Percentiles rank a stretch among this genome's conserved stretches.
Evolutionary conservation across 2,113 vertebrate species (phyloP).

Genomic region (Pimephales promelas): DNA sequence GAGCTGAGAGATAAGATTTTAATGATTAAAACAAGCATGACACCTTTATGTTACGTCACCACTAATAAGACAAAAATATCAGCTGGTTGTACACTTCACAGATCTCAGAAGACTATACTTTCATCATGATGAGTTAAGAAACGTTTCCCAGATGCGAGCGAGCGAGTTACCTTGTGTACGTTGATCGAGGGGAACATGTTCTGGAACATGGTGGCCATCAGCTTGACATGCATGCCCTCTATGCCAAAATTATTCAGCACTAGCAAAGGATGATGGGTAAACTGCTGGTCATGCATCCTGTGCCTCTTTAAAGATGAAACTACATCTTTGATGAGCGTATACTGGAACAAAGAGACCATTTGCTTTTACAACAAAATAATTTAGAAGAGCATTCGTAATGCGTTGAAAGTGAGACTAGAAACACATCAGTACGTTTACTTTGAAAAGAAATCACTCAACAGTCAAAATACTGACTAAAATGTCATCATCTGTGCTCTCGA

Average conservation of each 20-base stretch:
- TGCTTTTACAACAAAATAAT: not conserved
- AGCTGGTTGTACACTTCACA: slow-evolving; percentile 68
- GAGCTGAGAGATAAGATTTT: slow-evolving; percentile 71
- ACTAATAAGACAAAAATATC: not conserved
- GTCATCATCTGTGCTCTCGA: slow-evolving; percentile 63
- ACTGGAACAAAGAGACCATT: slow-evolving; percentile 70
- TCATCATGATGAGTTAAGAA: slow-evolving; percentile 67
- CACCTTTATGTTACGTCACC: not conserved
- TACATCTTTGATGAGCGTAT: slow-evolving; percentile 84
- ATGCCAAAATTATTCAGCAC: slow-evolving; percentile 89
- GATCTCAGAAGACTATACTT: slow-evolving; percentile 76
- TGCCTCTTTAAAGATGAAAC: slow-evolving; percentile 87
- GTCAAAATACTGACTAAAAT: slow-evolving; percentile 61
- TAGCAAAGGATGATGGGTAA: slow-evolving; percentile 85
- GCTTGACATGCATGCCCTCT: slow-evolving; percentile 88
- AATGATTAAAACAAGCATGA: not conserved
- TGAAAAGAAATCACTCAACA: slow-evolving; percentile 66
- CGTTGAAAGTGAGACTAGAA: accelerated
- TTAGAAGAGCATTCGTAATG: not conserved
- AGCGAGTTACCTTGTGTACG: slow-evolving; percentile 81
- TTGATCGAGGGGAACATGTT: slow-evolving; percentile 95
- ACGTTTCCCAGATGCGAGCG: not conserved
- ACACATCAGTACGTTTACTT: slow-evolving; percentile 77
- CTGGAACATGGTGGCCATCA: slow-evolving; percentile 94
- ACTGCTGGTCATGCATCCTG: slow-evolving; percentile 93